Conservation (phyloP, 2,113 vertebrate species). For the Tragelaphus imberbis region DNA sequence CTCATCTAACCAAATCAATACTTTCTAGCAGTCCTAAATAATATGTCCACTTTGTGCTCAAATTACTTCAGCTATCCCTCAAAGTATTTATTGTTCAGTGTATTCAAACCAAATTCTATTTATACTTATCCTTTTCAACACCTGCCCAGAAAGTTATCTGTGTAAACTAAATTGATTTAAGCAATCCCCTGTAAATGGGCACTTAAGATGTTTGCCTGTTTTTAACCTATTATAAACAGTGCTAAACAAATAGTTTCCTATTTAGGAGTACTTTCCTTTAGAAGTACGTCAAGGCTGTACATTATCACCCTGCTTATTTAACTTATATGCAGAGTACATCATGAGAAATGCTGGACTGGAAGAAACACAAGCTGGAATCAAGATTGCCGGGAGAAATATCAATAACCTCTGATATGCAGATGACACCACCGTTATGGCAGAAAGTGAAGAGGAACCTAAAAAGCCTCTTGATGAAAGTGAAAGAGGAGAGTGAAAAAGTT, state of each 20-base stretch:
- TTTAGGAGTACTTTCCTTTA: too few species aligned
- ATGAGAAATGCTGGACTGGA: too few species aligned
- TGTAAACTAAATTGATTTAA: conserved; percentile 45
- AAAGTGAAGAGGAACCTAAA: too few species aligned
- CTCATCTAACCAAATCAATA: conserved; percentile 12
- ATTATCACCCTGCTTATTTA: too few species aligned
- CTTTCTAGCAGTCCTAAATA: not conserved
- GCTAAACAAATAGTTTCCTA: not conserved
- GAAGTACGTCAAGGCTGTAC: too few species aligned
- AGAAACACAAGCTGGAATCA: too few species aligned
- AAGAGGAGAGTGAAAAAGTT: too few species aligned
- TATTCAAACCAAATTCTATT: conserved; percentile 10
- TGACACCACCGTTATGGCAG: too few species aligned
- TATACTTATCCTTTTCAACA: conserved; percentile 1
- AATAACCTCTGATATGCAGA: too few species aligned
- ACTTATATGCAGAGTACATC: too few species aligned
- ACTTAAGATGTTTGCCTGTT: not conserved
- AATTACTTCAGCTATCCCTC: not conserved
- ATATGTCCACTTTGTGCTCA: not conserved
- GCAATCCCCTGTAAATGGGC: not conserved
- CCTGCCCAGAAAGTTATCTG: not conserved
- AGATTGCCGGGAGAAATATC: too few species aligned
- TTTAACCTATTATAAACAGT: conserved; percentile 16
- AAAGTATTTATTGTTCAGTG: not conserved
- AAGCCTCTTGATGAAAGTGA: too few species aligned